A percentile compares a stretch with the other conserved stretches of the same genome.
Conservation (phyloP, 2,888 invertebrate species). For the Leptura quadrifasciata region DNA sequence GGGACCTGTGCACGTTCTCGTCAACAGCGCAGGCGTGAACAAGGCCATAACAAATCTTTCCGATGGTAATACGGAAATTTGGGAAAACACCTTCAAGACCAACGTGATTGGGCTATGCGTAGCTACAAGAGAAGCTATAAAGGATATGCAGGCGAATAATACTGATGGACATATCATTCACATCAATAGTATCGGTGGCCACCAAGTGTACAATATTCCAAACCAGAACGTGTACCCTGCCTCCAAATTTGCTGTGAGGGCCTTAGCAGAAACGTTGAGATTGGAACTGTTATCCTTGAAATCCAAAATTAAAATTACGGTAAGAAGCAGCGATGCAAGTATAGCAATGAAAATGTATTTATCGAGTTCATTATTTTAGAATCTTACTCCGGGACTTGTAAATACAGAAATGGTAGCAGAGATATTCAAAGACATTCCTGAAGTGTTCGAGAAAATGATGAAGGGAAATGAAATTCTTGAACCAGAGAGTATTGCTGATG, state of each 20-base stretch:
- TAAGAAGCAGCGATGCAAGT: background rate
- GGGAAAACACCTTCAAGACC: slow-evolving; percentile 41
- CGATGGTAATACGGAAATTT: slow-evolving; percentile 53
- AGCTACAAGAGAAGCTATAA: slow-evolving; percentile 60
- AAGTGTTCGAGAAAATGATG: background rate
- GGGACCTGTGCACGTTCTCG: slow-evolving; percentile 66
- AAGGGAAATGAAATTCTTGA: slow-evolving; percentile 15
- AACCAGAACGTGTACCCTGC: slow-evolving; percentile 15
- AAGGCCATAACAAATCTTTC: slow-evolving; percentile 47
- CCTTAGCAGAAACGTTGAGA: too few relatives aligned
- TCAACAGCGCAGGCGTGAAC: slow-evolving; percentile 68
- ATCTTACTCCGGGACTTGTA: slow-evolving; percentile 40
- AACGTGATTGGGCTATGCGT: slow-evolving; percentile 47
- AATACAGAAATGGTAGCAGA: slow-evolving; percentile 27
- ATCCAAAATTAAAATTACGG: slow-evolving; percentile 13
- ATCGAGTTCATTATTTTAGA: slow-evolving; percentile 41
- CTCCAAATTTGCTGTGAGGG: slow-evolving; percentile 5
- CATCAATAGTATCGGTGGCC: slow-evolving; percentile 14
- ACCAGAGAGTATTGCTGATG: slow-evolving; percentile 31
- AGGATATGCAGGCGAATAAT: slow-evolving; percentile 55
- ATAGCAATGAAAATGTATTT: too few relatives aligned
- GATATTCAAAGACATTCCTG: background rate
- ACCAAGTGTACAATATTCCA: slow-evolving; percentile 2
- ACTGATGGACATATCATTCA: slow-evolving; percentile 51
- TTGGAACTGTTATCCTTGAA: too few relatives aligned